These are phyloP conservation scores for Macaria liturata DNA, from an alignment of 2,888 invertebrate genomes.

Conservation along the genomic window DNA sequence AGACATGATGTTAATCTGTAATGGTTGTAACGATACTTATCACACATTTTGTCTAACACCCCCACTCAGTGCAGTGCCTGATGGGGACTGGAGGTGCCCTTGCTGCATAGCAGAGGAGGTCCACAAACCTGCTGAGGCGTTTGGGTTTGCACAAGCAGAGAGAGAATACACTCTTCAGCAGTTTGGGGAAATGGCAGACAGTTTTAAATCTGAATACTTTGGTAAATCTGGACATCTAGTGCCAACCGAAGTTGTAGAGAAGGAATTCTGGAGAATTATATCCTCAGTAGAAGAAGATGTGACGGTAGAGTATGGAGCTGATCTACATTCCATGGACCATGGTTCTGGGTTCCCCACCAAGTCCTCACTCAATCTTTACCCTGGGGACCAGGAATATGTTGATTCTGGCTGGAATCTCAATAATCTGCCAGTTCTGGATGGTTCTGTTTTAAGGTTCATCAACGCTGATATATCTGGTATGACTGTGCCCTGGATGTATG, in stretches of 20 bases:
- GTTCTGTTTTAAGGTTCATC: slow-evolving; percentile 88
- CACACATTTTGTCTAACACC: slow-evolving; percentile 90
- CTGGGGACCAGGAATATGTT: slow-evolving; percentile 85
- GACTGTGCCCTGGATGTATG: slow-evolving; percentile 92
- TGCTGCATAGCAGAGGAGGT: slow-evolving; percentile 87
- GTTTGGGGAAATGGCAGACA: slow-evolving; percentile 91
- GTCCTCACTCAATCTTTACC: slow-evolving; percentile 82
- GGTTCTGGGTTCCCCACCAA: slow-evolving; percentile 90
- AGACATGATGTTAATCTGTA: slow-evolving; percentile 87
- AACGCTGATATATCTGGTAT: slow-evolving; percentile 90
- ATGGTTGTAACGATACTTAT: slow-evolving; percentile 88
- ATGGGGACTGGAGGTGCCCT: slow-evolving; percentile 90
- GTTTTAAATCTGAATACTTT: slow-evolving; percentile 90
- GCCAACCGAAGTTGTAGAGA: slow-evolving; percentile 85
- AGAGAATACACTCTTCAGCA: slow-evolving; percentile 87
- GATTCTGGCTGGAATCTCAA: slow-evolving; percentile 90
- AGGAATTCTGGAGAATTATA: slow-evolving; percentile 91
- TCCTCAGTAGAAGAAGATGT: slow-evolving; percentile 89
- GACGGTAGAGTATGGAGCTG: slow-evolving; percentile 91
- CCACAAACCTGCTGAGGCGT: slow-evolving; percentile 86
- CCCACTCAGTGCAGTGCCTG: slow-evolving; percentile 85
- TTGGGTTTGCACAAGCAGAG: slow-evolving; percentile 90
- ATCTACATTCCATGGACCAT: slow-evolving; percentile 89
- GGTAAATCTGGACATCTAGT: slow-evolving; percentile 87
- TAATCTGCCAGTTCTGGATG: slow-evolving; percentile 87